phyloP scores from a whole-genome alignment of 2,797 vertebrate genomes.

The Margarornis squamiger region DNA sequence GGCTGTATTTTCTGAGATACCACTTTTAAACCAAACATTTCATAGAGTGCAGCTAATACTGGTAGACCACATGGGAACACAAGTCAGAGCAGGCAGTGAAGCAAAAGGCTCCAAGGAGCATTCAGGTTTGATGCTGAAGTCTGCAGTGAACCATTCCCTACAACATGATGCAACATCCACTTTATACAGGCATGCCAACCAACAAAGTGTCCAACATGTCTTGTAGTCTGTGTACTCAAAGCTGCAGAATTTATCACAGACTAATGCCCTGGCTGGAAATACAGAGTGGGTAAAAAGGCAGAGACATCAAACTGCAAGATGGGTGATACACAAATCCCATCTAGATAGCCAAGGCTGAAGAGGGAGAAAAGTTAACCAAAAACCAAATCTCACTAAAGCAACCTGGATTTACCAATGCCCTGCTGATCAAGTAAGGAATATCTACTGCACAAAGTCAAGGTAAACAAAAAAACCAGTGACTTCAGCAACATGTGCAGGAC shows the following conservation, averaged over 20 bases:
- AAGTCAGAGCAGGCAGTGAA: neutral
- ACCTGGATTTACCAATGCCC: neutral
- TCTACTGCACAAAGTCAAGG: neutral
- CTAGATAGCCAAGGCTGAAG: neutral
- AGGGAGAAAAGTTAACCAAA: neutral
- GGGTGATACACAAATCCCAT: neutral
- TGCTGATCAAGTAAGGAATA: neutral
- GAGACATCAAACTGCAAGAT: neutral
- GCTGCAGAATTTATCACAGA: neutral
- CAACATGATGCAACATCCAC: rapidly evolving
- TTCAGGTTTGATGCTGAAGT: neutral
- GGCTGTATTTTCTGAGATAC: neutral
- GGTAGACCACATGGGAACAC: rapidly evolving
- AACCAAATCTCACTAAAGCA: neutral
- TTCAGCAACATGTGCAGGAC: neutral
- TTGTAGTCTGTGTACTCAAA: rapidly evolving
- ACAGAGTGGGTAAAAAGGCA: neutral
- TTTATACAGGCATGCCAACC: neutral
- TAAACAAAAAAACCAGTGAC: neutral
- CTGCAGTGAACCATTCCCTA: neutral
- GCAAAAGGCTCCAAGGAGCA: neutral
- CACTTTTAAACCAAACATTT: neutral
- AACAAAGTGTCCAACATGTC: neutral
- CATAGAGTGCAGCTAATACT: rapidly evolving
- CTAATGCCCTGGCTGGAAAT: neutral